A percentile compares a stretch with the other conserved stretches of the same genome.
Evolutionary conservation across 1,140 invertebrate species (phyloP).

Genomic region (Palaemon carinicauda): DNA sequence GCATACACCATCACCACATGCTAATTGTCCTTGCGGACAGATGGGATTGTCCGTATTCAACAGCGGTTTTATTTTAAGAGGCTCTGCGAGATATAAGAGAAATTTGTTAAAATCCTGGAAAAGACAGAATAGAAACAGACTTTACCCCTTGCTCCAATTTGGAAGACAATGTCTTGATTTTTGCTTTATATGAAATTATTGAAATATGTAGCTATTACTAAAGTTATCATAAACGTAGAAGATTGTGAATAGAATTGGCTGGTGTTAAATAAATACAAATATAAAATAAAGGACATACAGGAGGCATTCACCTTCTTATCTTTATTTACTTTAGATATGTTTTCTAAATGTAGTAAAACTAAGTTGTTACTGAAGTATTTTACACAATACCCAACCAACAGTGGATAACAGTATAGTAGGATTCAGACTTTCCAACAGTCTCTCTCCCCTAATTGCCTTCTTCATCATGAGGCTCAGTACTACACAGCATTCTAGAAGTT

Average conservation of each 20-base stretch:
- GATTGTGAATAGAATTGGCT: no score
- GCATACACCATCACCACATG: conserved; percentile 89
- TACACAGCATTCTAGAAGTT: no score
- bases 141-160: neutral
- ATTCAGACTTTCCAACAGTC: conserved; percentile 58
- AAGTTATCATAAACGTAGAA: no score
- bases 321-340: no score
- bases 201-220: no score
- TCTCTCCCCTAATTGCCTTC: no score
- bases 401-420: neutral
- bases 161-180: neutral
- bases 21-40: conserved; percentile 85
- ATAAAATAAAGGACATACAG: no score
- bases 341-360: no score
- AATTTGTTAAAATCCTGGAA: neutral
- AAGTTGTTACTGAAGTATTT: no score
- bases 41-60: conserved; percentile 90
- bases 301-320: neutral
- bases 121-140: neutral
- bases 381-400: neutral
- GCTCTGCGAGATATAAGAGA: conserved; percentile 72
- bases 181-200: no score
- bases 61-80: conserved; percentile 85
- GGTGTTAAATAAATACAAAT: no score
- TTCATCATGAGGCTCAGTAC: no score